Evolutionary conservation across 2,113 vertebrate genomes (phyloP), one percentile per base, ranked within the genome.

Genomic region (Hemibagrus wyckioides): DNA sequence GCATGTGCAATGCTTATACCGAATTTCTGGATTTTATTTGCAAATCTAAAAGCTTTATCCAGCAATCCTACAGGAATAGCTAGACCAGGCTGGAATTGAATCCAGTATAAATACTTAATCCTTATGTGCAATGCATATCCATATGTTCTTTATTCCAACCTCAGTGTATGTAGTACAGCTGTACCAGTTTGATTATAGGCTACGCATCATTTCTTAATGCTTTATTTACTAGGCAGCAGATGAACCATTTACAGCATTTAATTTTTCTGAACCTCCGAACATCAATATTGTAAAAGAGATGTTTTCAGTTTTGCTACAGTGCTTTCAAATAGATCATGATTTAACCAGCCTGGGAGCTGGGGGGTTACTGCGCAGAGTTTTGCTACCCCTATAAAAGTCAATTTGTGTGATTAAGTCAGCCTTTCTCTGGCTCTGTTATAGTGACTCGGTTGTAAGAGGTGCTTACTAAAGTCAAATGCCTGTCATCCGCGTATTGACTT

Each of bases 331-430:
- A 89, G 87, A 91, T 92, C 90, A 89, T 91, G 89, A 93, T 95
- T 95, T 94, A 93, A 94, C 94, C 92, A 88, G 89, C 90, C 90
- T 92, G 88, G 41, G 86, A 93, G 90, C 90, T 88, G 63, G 85
- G 73, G 85, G 85, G 79, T 30, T 79, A 87, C 89, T 85, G 90
- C 86, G 71, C 88, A 85, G 85, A 82, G 91, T 91, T 88, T 82
- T 87, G 90, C 76, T 89, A 86, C 69, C 87, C 85, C 86, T 92
- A 91, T 93, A 94, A 93, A 94, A 94, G 92, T 94, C 93, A 89
- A 92, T 94, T 93, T 93, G 89, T 88, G 90, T 93, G 93, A 94
- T 95, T 95, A 94, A 94, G 93, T 89, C 76, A 10, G 89, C 91
- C 91, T 89, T 91, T 90, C 88, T 48, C 87, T 56, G 84, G 86